These are phyloP conservation scores for Merodon equestris DNA, from an alignment of 2,888 invertebrate genomes.

Conservation along the genomic window DNA sequence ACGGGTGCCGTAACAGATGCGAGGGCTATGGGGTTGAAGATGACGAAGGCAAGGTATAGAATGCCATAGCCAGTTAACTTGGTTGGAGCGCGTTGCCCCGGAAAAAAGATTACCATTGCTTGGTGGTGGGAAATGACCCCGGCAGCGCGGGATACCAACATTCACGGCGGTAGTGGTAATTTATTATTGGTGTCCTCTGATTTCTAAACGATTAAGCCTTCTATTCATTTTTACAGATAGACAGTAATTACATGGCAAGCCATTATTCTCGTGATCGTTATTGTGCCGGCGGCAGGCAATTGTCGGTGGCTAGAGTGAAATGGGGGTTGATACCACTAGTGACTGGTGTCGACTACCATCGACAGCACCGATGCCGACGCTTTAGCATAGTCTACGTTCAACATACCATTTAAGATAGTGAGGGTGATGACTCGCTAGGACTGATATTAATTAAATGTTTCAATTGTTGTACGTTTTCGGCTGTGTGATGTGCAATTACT, in stretches of 20 bases:
- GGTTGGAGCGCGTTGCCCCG: no score
- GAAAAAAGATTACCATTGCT: no score
- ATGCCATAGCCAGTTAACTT: no score
- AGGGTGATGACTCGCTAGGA: conserved; percentile 34
- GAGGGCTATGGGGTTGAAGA: conserved; percentile 6
- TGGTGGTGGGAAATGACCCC: background rate
- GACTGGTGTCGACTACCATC: no score
- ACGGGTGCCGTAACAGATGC: no score
- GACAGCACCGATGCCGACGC: background rate
- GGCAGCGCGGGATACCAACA: conserved; percentile 36
- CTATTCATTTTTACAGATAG: conserved; percentile 68
- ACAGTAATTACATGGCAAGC: conserved; percentile 68
- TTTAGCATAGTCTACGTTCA: no score
- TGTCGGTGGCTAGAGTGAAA: background rate
- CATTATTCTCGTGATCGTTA: conserved; percentile 66
- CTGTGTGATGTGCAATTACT: conserved; percentile 53
- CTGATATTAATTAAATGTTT: conserved; percentile 67
- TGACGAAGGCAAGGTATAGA: conserved; percentile 1
- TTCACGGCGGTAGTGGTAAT: conserved; percentile 45
- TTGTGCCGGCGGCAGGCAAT: conserved; percentile 40
- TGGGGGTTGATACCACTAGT: background rate
- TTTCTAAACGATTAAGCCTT: conserved; percentile 68
- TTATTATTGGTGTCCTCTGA: conserved; percentile 69
- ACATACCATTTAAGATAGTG: no score
- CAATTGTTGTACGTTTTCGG: conserved; percentile 64